Conservation (phyloP, 2,888 invertebrate genomes). For the Pheosia gnoma region DNA sequence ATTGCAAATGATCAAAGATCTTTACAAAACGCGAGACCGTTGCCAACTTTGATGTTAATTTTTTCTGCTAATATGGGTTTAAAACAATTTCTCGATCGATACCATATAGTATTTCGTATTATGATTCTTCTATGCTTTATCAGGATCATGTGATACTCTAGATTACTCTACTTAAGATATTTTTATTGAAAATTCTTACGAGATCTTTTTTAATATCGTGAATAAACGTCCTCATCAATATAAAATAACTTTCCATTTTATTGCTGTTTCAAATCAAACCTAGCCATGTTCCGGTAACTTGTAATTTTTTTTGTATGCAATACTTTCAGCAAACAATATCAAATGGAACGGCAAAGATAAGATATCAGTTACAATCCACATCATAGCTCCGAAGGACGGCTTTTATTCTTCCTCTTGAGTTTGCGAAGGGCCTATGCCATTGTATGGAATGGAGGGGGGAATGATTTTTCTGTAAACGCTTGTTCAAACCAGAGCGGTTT, state of each 20-base stretch:
- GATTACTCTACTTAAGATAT: too few species aligned
- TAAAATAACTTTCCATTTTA: background rate
- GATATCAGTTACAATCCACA: constrained; percentile 35
- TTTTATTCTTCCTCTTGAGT: constrained; percentile 12
- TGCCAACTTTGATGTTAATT: background rate
- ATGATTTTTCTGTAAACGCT: background rate
- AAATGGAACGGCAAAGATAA: constrained; percentile 43
- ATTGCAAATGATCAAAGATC: background rate
- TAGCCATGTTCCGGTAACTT: constrained; percentile 5
- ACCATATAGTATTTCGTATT: too few species aligned
- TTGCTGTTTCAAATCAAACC: constrained; percentile 11
- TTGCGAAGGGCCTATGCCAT: background rate
- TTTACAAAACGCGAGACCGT: background rate
- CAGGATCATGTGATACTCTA: too few species aligned
- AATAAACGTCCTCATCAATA: too few species aligned
- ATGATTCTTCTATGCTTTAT: too few species aligned
- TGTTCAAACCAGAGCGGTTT: background rate
- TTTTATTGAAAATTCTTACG: too few species aligned
- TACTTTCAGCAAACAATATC: constrained; percentile 33
- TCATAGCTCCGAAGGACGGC: constrained; percentile 31
- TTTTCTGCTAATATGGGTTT: background rate
- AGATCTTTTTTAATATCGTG: too few species aligned
- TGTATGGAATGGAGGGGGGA: background rate
- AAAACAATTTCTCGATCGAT: background rate
- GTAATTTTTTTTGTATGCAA: constrained; percentile 24